Base-by-base conservation (phyloP, 2,113 vertebrate species). In the Sminthopsis crassicaudata region DNA sequence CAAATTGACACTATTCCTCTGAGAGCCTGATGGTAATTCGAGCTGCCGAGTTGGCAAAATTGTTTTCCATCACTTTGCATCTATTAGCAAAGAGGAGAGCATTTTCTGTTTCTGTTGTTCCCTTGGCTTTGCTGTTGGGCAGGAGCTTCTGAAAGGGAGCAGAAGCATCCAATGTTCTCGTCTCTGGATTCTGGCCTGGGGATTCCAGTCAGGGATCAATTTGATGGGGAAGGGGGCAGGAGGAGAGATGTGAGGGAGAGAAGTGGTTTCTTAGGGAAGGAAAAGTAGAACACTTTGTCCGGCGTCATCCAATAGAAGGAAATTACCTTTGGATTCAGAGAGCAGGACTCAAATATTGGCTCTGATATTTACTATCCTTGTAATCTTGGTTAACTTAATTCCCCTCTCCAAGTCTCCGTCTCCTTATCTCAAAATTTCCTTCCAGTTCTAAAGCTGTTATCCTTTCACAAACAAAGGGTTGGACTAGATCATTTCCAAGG, bases 41-140 rank as follows among this genome's bases (percentile, higher is more conserved):
- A 98, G 96, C 96, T 97, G 97, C 97, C 98, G 98, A 96, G 97
- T 98, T 98, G 97, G 97, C 98, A 97, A 98, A 98, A 96, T 97
- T 98, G 96, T 98, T 98, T 98, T 97, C 97, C 95, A 98, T 98
- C 7, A 1, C 97, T 98, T 98, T 98, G 98, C 95, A 96, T 97
- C 98, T 97, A 97, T 98, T 97, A 97, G 96, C 93, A 96, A 90
- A 95, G 97, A 98, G 97, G 97, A 97, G 95, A 97, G 94, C 95
- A 96, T 98, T 97, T 97, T 95, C 95, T 95, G 91, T 95, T 92
- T 95, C 92, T 92, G 54, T 95, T 97, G 94, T 92, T 96, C 92
- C 93, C 95, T 30, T 46, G 0, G 4, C 53, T 92, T 96, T 60
- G 88, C 46, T 96, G 91, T 97, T 96, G 97, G 95, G 6, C 24